phyloP scores from a whole-genome alignment of 92 coral and sea anemone species.

The Bergia puertoricense region DNA sequence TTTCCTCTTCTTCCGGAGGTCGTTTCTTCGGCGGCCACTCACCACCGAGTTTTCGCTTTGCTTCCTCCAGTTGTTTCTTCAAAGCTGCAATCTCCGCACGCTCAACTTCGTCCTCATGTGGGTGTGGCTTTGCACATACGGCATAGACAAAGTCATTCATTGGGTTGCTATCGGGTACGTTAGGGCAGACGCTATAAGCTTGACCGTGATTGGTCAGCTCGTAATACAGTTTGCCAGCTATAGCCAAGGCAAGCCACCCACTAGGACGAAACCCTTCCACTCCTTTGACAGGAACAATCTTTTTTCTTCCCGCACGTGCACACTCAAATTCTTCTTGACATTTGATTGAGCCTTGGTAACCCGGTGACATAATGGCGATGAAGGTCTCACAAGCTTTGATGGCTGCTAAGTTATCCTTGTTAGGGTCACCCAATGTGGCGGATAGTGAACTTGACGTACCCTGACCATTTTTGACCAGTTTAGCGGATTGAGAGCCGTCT shows the following conservation, averaged over 20 bases:
- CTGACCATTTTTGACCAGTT: slow-evolving; percentile 49
- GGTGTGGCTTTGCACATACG: slow-evolving; percentile 63
- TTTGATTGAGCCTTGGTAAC: slow-evolving; percentile 56
- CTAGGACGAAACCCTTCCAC: slow-evolving; percentile 62
- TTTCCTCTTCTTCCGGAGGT: slow-evolving; percentile 47
- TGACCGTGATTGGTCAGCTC: slow-evolving; percentile 54
- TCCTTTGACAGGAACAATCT: slow-evolving; percentile 78
- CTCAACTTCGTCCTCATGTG: slow-evolving; percentile 69
- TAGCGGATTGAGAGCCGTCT: slow-evolving; percentile 62
- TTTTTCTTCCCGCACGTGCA: slow-evolving; percentile 66
- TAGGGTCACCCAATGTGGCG: slow-evolving; percentile 57
- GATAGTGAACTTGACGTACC: slow-evolving; percentile 58
- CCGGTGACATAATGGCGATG: slow-evolving; percentile 70
- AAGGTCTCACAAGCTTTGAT: slow-evolving; percentile 66
- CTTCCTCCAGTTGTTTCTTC: slow-evolving; percentile 61
- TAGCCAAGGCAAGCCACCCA: slow-evolving; percentile 78
- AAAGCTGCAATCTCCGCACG: slow-evolving; percentile 66
- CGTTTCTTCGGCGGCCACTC: slow-evolving; percentile 76
- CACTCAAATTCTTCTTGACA: slow-evolving; percentile 71
- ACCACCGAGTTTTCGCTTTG: slow-evolving; percentile 51
- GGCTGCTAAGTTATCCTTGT: slow-evolving; percentile 35
- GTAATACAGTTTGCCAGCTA: slow-evolving; percentile 79
- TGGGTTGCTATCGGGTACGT: slow-evolving; percentile 72
- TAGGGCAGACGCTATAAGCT: slow-evolving; percentile 62
- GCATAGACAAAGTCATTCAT: slow-evolving; percentile 83